phyloP scores from a whole-genome alignment of 2,888 invertebrate species.

The Cheilosia vernalis region DNA sequence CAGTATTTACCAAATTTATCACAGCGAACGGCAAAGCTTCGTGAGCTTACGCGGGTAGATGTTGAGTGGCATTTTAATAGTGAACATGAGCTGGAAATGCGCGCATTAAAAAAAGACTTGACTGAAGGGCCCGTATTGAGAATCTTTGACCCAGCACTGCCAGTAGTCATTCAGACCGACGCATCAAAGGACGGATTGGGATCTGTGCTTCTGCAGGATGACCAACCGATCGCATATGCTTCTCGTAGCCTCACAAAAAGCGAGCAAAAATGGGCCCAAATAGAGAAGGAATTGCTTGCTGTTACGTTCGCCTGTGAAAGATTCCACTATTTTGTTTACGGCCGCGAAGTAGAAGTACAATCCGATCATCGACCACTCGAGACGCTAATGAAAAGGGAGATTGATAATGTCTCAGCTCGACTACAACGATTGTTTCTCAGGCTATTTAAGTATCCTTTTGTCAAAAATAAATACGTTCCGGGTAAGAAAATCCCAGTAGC shows the following conservation, averaged over 20 bases:
- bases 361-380: slow-evolving; percentile 80
- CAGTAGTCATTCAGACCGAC: not conserved
- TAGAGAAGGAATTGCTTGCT: slow-evolving; percentile 80
- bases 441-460: slow-evolving; percentile 42
- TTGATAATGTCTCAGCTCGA: slow-evolving; percentile 42
- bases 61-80: slow-evolving; percentile 40
- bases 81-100: not conserved
- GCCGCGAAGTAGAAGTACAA: slow-evolving; percentile 76
- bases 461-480: slow-evolving; percentile 36
- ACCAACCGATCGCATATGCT: too few relatives aligned
- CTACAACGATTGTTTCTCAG: slow-evolving; percentile 42
- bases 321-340: slow-evolving; percentile 45
- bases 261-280: slow-evolving; percentile 75
- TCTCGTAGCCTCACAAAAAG: too few relatives aligned
- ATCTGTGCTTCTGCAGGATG: too few relatives aligned
- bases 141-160: slow-evolving; percentile 13
- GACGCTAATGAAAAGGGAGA: slow-evolving; percentile 41
- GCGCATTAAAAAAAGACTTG: not conserved
- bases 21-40: slow-evolving; percentile 15
- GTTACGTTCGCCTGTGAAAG: slow-evolving; percentile 76
- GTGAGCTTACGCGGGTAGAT: slow-evolving; percentile 27
- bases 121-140: slow-evolving; percentile 16
- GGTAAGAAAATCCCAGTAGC: slow-evolving; percentile 75
- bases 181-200: slow-evolving; percentile 72
- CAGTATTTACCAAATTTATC: slow-evolving; percentile 29